phyloP scores from a whole-genome alignment of 2,113 vertebrate species.

The Pollimyrus isidori region DNA sequence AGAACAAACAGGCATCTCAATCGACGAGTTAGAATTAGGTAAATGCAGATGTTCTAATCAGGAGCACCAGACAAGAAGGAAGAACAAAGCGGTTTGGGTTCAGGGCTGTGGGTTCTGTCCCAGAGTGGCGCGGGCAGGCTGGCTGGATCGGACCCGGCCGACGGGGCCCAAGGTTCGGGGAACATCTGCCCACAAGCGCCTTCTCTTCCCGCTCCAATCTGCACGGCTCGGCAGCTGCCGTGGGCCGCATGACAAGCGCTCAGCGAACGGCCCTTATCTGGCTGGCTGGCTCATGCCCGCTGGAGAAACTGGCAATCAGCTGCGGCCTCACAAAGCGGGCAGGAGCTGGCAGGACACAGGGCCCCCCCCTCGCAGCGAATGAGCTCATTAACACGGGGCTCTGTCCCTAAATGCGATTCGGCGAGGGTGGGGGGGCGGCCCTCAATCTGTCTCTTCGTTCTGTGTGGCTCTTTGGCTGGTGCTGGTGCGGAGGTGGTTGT shows the following conservation, averaged over 20 bases:
- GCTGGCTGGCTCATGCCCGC: conserved; percentile 30
- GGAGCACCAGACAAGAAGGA: conserved; percentile 21
- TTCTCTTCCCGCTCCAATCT: conserved; percentile 37
- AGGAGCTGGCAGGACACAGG: conserved; percentile 33
- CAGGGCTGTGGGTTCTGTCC: conserved; percentile 9
- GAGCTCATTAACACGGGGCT: conserved; percentile 33
- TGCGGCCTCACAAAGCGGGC: conserved; percentile 25
- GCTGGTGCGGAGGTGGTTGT: neutral
- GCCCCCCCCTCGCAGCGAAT: conserved; percentile 21
- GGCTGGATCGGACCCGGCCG: neutral
- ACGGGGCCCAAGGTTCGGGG: conserved; percentile 25
- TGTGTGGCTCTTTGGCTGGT: neutral
- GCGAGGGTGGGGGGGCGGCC: conserved; percentile 24
- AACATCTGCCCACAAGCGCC: conserved; percentile 31
- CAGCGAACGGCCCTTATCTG: conserved; percentile 37
- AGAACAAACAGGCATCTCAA: neutral
- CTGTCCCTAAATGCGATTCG: conserved; percentile 22
- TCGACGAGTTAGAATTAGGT: conserved; percentile 18
- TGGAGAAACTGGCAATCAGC: conserved; percentile 37
- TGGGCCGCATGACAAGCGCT: conserved; percentile 30
- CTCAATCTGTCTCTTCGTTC: conserved; percentile 5
- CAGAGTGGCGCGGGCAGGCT: conserved; percentile 18
- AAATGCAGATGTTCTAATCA: conserved; percentile 27
- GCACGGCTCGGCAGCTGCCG: conserved; percentile 35
- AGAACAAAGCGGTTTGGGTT: conserved; percentile 29